Base-by-base conservation (phyloP, 2,113 vertebrate species). In the Vireo altiloquus region DNA sequence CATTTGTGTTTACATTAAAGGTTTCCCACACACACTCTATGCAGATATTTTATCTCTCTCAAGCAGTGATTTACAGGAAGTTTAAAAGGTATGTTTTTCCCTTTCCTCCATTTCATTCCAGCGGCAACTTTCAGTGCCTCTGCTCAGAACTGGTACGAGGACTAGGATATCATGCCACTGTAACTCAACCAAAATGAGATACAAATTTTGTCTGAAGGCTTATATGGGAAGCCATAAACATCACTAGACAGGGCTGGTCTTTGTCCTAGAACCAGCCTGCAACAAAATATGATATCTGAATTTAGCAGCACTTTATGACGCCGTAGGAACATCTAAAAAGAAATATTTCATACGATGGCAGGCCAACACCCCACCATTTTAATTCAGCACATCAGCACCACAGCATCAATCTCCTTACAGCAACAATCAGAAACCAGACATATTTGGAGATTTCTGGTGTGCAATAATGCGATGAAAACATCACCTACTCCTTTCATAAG, bases 151-250 rank as follows among this genome's bases (percentile, higher is more conserved):
- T 53, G 27, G 28, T 7, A 7, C 0, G 7, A 95, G 81, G 56
- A 33, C 59, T 28, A 31, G 37, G 46, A 59, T 49, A 92, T 90
- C 57, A 74, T 37, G 59, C 81, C 6, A 9, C 88, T 65, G 69
- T 95, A 97, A 97, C 68, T 96, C 97, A 96, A 75, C 84, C 82
- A 47, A 93, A 97, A 96, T 31, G 85, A 96, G 78, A 94, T 54
- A 96, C 89, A 95, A 95, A 95, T 95, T 95, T 89, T 80, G 35
- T 59, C 94, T 94, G 92, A 94, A 92, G 90, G 71, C 50, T 94
- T 95, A 75, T 93, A 95, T 42, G 85, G 91, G 57, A 84, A 94
- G 76, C 83, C 87, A 79, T 97, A 95, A 97, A 97, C 82, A 65
- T 68, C 42, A 27, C 75, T 1, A 52, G 93, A 92, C 92, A 94